These are phyloP conservation scores for Sepiola atlantica DNA, from an alignment of 2,888 invertebrate species.

Conservation along the genomic window DNA sequence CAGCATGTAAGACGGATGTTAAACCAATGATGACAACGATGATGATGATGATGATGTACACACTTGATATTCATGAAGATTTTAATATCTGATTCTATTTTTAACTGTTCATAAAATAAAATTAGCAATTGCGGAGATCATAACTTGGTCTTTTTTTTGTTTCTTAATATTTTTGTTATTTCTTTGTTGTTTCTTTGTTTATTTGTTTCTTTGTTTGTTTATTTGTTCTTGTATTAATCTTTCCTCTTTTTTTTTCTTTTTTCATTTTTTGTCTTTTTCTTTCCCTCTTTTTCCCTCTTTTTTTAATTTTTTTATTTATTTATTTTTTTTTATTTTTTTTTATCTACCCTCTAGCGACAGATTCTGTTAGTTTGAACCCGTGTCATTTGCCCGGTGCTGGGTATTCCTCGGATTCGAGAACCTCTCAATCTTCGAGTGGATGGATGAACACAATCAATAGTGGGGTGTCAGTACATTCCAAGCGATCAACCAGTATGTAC, in stretches of 20 bases:
- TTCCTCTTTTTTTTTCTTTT: not conserved
- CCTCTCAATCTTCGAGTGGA: slow-evolving; percentile 75
- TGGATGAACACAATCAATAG: slow-evolving; percentile 95
- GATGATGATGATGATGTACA: no score
- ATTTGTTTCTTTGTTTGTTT: no score
- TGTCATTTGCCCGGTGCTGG: slow-evolving; percentile 18
- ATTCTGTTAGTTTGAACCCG: slow-evolving; percentile 39
- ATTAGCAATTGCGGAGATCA: no score
- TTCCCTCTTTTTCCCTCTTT: not conserved
- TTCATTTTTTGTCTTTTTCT: not conserved
- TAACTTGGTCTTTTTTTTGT: no score
- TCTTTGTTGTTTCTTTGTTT: not conserved
- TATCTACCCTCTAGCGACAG: slow-evolving; percentile 18
- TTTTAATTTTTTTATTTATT: not conserved
- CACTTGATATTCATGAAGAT: no score
- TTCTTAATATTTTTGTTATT: not conserved
- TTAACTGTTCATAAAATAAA: no score
- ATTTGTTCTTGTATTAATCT: no score
- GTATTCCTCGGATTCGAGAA: slow-evolving; percentile 47
- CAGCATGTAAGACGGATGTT: no score
- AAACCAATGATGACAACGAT: no score
- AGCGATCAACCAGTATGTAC: slow-evolving; percentile 76
- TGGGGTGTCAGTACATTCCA: slow-evolving; percentile 80
- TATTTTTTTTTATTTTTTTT: not conserved
- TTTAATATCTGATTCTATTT: no score